Percentiles rank a stretch among this genome's conserved stretches.
Evolutionary conservation across 2,888 invertebrate genomes (phyloP).

Genomic region (Taphrorychus bicolor): DNA sequence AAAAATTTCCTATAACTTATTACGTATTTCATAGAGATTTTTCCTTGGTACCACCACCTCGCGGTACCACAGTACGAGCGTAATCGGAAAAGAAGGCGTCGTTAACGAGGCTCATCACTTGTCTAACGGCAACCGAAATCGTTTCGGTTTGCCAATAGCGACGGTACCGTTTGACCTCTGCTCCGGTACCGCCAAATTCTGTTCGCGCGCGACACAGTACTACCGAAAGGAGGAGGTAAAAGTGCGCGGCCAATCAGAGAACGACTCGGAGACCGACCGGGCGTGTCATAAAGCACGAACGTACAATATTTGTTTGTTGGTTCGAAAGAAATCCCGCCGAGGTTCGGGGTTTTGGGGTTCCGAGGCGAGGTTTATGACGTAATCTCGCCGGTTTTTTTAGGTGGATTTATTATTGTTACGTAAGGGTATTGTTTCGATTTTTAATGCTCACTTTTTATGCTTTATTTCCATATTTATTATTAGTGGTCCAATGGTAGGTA

Average conservation of each 20-base stretch:
- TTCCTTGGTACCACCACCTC: too few relatives aligned
- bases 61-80: too few relatives aligned
- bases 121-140: constrained; percentile 25
- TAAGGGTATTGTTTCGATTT: background rate
- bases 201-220: constrained; percentile 30
- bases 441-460: background rate
- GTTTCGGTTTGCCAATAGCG: constrained; percentile 36
- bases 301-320: constrained; percentile 43
- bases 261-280: constrained; percentile 17
- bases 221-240: constrained; percentile 37
- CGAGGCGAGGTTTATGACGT: background rate
- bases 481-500: background rate
- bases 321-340: background rate
- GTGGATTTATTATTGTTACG: background rate
- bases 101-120: background rate
- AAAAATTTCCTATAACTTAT: too few relatives aligned
- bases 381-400: background rate
- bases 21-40: too few relatives aligned
- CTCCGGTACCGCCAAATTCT: constrained; percentile 38
- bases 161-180: constrained; percentile 31
- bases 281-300: constrained; percentile 40
- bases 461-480: background rate
- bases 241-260: constrained; percentile 34
- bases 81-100: background rate
- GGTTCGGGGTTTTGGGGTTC: background rate